Base-by-base conservation (phyloP, 2,113 vertebrate species). In the Phyllopteryx taeniolatus region DNA sequence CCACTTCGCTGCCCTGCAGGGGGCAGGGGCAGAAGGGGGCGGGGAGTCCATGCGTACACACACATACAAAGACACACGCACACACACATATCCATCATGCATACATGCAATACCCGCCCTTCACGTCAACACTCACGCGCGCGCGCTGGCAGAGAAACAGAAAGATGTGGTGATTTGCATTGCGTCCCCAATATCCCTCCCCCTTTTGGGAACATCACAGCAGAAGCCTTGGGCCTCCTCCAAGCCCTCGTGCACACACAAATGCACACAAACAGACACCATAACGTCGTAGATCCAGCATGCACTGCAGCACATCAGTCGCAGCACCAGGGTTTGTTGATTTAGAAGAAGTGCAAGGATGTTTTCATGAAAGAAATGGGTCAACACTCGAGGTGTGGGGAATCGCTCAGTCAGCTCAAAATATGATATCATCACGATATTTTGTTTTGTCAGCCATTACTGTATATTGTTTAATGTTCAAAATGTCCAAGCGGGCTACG, bases 1-100 rank as follows among this genome's bases (percentile, higher is more conserved):
- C 66, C 77, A 81, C 82, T 83, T 75, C 62, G 68, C 44, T 44
- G 68, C 84, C 83, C 87, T 51, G 79, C 73, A 82, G 64, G 64
- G 64, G 63, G 31, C 15, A 27, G n/a, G 20, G 63, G 31, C 33
- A 47, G 35, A 39, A 39, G n/a, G 11, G 63, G 76, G 85, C 74
- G 82, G 76, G 73, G 64, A 60, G 22, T 56, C 22, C 46, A 70
- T n/a, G 72, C 12, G 75, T 47, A 63, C 70, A 76, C 42, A 75
- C 72, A 74, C 62, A 70, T n/a, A 27, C 54, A 13, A n/a, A 22
- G 10, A 4, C 12, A 74, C 47, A 63, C 70, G 73, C 44, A 79
- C 74, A 72, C 59, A 68, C 62, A 57, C 70, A 46, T 66, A 46
- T 66, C 22, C 44, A 47, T 77, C 68, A 87, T 79, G 59, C 75